Percentiles rank a stretch among this genome's conserved stretches.
phyloP scores from a whole-genome alignment of 1,140 invertebrate species.

The roundworm (Caenorhabditis elegans) region DNA sequence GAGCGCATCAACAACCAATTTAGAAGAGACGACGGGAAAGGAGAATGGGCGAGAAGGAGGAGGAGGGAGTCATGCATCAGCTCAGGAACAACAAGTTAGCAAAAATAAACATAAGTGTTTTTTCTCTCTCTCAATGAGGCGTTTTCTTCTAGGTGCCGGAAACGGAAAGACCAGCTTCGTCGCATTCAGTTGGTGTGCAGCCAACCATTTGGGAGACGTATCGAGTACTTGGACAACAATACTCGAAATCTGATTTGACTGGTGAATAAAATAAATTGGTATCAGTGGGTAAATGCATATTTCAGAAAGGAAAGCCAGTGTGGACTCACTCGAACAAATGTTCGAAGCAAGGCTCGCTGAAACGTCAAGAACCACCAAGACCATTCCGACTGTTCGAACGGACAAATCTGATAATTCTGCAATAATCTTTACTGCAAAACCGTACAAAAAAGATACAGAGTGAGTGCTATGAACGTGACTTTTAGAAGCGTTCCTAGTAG shows the following conservation, averaged over 20 bases:
- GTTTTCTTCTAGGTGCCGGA: slow-evolving; percentile 14
- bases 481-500: not conserved
- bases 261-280: not conserved
- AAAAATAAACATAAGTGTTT: slow-evolving; percentile 14
- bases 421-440: not conserved
- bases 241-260: slow-evolving; percentile 14
- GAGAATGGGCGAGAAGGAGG: not conserved
- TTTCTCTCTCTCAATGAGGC: not conserved
- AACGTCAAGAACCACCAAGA: not conserved
- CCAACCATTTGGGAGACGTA: slow-evolving; percentile 47
- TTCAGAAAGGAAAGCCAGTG: not conserved
- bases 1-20: not conserved
- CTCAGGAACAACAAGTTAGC: slow-evolving; percentile 10
- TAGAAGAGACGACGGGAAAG: not conserved
- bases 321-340: slow-evolving; percentile 6
- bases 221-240: slow-evolving; percentile 37
- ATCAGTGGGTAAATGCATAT: not conserved
- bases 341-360: not conserved
- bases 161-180: slow-evolving; percentile 18
- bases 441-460: not conserved
- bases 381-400: not conserved
- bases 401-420: not conserved
- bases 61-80: not conserved
- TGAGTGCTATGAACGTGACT: not conserved
- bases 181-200: slow-evolving; percentile 32